These are phyloP conservation scores for Sinonovacula constricta DNA, from an alignment of 1,140 invertebrate species.

Conservation along the genomic window DNA sequence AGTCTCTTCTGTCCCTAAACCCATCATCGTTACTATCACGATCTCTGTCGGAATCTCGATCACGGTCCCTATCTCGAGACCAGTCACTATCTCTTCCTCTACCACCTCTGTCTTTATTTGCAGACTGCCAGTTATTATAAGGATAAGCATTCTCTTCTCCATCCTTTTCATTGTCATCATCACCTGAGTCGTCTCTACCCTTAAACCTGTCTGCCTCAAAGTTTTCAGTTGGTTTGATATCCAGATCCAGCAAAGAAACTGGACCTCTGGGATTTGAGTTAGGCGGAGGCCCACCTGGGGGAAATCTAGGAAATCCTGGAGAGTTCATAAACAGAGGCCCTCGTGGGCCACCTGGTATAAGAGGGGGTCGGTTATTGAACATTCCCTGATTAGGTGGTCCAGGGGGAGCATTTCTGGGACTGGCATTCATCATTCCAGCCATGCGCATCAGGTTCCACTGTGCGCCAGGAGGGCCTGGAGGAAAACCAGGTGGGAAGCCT, in stretches of 20 bases:
- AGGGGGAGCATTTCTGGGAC: neutral
- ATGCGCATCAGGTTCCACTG: constrained; percentile 23
- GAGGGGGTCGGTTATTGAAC: neutral
- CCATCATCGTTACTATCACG: constrained; percentile 8
- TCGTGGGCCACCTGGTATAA: constrained; percentile 42
- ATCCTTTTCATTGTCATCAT: constrained; percentile 25
- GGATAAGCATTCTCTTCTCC: constrained; percentile 6
- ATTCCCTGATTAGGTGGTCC: neutral
- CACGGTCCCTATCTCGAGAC: constrained; percentile 9
- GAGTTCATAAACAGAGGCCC: constrained; percentile 33
- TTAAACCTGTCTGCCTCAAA: constrained; percentile 41
- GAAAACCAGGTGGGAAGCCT: constrained; percentile 23
- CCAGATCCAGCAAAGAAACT: constrained; percentile 47
- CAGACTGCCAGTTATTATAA: constrained; percentile 29
- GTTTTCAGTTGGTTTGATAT: constrained; percentile 44
- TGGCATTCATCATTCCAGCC: neutral
- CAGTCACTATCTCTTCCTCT: constrained; percentile 23
- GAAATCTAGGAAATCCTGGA: constrained; percentile 30
- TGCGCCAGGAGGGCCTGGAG: constrained; percentile 23
- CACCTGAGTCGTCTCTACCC: constrained; percentile 18
- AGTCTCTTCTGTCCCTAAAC: constrained; percentile 60
- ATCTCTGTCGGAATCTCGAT: constrained; percentile 24
- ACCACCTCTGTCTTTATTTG: constrained; percentile 21
- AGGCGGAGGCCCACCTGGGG: constrained; percentile 22
- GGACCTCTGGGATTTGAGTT: constrained; percentile 31